phyloP scores from a whole-genome alignment of 2,888 invertebrate genomes.

The Cheilosia variabilis region DNA sequence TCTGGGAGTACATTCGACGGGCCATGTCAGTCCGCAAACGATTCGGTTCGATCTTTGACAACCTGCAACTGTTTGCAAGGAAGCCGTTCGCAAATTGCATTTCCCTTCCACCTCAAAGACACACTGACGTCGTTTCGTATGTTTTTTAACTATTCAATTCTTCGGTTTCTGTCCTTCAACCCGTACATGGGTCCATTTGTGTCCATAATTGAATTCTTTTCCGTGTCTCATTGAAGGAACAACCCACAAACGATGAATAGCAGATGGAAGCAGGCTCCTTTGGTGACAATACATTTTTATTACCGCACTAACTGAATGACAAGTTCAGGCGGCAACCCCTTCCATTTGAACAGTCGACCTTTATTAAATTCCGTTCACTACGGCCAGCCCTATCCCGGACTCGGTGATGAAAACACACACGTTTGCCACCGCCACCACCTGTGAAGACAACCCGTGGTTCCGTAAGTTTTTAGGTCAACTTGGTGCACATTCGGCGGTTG shows the following conservation, averaged over 20 bases:
- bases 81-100: no score
- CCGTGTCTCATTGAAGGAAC: neutral
- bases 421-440: neutral
- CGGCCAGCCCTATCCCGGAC: neutral
- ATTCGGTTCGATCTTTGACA: no score
- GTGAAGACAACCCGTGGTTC: neutral
- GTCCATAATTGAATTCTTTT: slow-evolving; percentile 43
- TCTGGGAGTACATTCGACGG: no score
- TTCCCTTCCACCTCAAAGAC: neutral
- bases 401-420: slow-evolving; percentile 18
- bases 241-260: slow-evolving; percentile 17
- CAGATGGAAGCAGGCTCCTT: slow-evolving; percentile 1
- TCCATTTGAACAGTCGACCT: slow-evolving; percentile 17
- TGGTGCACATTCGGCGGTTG: slow-evolving; percentile 12
- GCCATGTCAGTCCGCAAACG: no score
- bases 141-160: neutral
- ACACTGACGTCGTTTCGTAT: neutral
- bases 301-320: slow-evolving; percentile 21
- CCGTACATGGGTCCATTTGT: slow-evolving; percentile 20
- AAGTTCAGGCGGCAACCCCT: slow-evolving; percentile 4
- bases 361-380: slow-evolving; percentile 58
- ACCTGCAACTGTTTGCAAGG: no score
- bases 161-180: neutral
- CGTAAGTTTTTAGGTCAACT: slow-evolving; percentile 26
- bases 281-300: slow-evolving; percentile 33